Percentiles rank a stretch among this genome's conserved stretches.
These are phyloP conservation scores for Oedothorax gibbosus DNA, from an alignment of 1,140 invertebrate genomes.

Conservation along the genomic window DNA sequence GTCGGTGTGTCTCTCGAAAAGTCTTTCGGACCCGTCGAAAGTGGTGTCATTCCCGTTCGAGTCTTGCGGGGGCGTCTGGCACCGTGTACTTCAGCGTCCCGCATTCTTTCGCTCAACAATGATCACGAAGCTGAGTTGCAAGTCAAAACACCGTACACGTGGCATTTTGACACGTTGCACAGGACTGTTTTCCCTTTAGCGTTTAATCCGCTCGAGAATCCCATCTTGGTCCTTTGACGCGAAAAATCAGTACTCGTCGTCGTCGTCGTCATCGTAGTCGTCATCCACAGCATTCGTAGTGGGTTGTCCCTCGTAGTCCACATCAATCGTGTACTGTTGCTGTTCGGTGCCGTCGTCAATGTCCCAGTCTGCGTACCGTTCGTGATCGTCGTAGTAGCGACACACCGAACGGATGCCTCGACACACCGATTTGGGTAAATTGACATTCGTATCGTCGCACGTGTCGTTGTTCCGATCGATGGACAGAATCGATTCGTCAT, in stretches of 20 bases:
- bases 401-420: conserved; percentile 2
- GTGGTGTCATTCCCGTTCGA: background rate
- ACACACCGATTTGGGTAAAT: conserved; percentile 4
- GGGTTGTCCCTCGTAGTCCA: background rate
- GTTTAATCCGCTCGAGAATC: conserved; percentile 31
- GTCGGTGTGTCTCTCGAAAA: background rate
- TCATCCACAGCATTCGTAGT: too few species aligned
- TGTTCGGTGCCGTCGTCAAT: background rate
- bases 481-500: background rate
- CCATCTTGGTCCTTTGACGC: conserved; percentile 5
- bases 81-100: background rate
- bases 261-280: background rate
- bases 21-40: background rate
- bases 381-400: background rate
- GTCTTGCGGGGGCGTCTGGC: background rate
- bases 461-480: background rate
- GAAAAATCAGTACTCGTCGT: background rate
- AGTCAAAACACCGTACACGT: background rate
- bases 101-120: background rate
- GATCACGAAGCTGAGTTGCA: background rate
- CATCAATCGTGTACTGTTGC: background rate
- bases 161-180: background rate
- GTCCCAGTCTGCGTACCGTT: background rate
- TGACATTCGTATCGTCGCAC: background rate
- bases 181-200: background rate